Base-by-base conservation (phyloP, 2,113 vertebrate genomes). In the Pterocles orientalis region DNA sequence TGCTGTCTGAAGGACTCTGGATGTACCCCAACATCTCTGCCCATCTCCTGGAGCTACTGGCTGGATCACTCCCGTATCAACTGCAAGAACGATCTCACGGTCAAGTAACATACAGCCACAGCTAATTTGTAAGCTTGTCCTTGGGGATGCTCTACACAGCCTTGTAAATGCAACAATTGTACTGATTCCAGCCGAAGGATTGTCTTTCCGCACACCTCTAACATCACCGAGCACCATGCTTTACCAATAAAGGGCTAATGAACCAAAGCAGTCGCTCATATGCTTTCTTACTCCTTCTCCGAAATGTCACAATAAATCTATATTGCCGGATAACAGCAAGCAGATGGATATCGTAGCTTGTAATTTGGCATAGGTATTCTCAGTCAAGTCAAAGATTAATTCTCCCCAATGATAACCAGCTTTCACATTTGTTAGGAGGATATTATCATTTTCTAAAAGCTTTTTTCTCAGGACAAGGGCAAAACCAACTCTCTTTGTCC, bases 371-470 rank as follows among this genome's bases (percentile, higher is more conserved):
- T 11, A 91, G 86, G 92, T 88, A 57, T 76, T 91, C 83, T 89
- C 92, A 75, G 81, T 96, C 92, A 82, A 94, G 92, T 84, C 90
- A 91, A 54, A 91, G 86, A 96, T 92, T 94, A 89, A 95, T 95
- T 93, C 65, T 65, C 77, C 86, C 61, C 80, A 17, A 2, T 77
- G 79, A 94, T 61, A 94, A 92, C 45, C 82, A 91, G 77, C 77
- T 88, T 85, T 82, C 62, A 21, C 20, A 23, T 88, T 71, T 84
- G 72, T 29, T 65, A 60, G 77, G 57, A 91, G 77, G 34, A 53
- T 83, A 82, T 89, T 88, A 89, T 50, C 57, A 34, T 92, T 88
- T 91, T 79, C 76, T 57, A 16, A 93, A 86, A 93, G 61, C 58
- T 64, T 75, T 92, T 92, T 96, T 76, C 36, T 91, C 6, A 4